A percentile compares a stretch with the other conserved stretches of the same genome.
Conservation (phyloP, 2,888 invertebrate species). For the Apodemia zela region DNA sequence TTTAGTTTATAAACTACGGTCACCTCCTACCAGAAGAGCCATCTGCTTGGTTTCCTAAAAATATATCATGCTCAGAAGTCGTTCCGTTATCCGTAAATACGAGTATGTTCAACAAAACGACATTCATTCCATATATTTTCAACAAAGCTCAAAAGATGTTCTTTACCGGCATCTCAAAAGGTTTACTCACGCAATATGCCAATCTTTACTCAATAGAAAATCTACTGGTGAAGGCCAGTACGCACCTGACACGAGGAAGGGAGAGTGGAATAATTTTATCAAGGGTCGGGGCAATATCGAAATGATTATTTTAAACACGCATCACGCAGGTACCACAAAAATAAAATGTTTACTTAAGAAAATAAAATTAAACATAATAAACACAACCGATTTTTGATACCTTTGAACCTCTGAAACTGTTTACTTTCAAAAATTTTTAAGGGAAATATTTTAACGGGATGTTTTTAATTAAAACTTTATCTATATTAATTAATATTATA, state of each 20-base stretch:
- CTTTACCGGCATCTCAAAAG: constrained; percentile 9
- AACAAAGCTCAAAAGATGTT: constrained; percentile 15
- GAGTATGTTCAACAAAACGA: background rate
- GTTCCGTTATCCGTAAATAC: background rate
- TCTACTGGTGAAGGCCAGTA: constrained; percentile 32
- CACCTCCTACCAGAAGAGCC: background rate
- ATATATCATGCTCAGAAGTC: constrained; percentile 2
- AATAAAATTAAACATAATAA: no score
- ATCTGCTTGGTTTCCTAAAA: background rate
- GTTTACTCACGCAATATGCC: constrained; percentile 32
- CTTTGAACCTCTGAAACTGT: no score
- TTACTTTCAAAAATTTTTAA: no score
- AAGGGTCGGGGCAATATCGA: background rate
- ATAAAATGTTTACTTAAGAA: no score
- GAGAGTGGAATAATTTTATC: background rate
- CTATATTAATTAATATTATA: no score
- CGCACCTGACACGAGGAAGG: background rate
- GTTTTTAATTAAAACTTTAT: no score
- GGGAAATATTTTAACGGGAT: no score
- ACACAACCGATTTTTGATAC: no score
- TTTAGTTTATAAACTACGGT: no score
- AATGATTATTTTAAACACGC: no score
- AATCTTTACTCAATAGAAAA: constrained; percentile 35
- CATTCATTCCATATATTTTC: background rate
- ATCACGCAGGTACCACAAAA: no score